Evolutionary conservation across 2,888 invertebrate species (phyloP).

Genomic region (Galeopsomyia nigrocyanea): DNA sequence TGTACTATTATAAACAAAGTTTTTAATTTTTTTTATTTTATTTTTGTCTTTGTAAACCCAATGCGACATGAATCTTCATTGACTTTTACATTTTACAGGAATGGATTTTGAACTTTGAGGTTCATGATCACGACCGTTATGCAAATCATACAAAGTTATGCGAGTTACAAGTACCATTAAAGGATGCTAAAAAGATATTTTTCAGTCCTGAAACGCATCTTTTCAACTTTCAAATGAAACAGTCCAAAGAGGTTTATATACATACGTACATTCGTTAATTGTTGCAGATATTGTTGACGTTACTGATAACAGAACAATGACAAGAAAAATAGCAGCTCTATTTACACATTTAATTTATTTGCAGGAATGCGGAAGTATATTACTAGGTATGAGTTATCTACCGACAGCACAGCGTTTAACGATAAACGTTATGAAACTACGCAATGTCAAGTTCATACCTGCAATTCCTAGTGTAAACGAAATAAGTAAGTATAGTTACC

Average conservation of each 20-base stretch:
- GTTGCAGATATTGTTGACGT: neutral
- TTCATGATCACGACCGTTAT: conserved; percentile 69
- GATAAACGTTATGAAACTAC: conserved; percentile 68
- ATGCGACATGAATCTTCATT: neutral
- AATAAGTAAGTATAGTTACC: conserved; percentile 63
- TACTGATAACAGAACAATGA: neutral
- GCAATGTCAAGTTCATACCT: conserved; percentile 64
- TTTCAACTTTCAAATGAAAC: conserved; percentile 67
- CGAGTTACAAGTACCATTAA: conserved; percentile 66
- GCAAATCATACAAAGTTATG: conserved; percentile 70
- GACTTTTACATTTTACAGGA: conserved; percentile 59
- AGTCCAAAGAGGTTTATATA: conserved; percentile 63
- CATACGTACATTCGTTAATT: neutral
- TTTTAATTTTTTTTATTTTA: no score
- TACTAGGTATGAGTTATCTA: conserved; percentile 69
- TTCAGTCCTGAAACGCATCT: conserved; percentile 64
- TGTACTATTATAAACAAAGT: no score
- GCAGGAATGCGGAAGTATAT: conserved; percentile 69
- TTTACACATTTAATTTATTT: conserved; percentile 42
- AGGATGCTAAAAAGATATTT: conserved; percentile 66
- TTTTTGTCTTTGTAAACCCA: no score
- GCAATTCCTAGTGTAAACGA: conserved; percentile 58
- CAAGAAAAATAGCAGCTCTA: neutral
- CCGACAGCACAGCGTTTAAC: conserved; percentile 70
- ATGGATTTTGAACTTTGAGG: conserved; percentile 67